phyloP scores from a whole-genome alignment of 2,797 vertebrate species.

The Staurois parvus region DNA sequence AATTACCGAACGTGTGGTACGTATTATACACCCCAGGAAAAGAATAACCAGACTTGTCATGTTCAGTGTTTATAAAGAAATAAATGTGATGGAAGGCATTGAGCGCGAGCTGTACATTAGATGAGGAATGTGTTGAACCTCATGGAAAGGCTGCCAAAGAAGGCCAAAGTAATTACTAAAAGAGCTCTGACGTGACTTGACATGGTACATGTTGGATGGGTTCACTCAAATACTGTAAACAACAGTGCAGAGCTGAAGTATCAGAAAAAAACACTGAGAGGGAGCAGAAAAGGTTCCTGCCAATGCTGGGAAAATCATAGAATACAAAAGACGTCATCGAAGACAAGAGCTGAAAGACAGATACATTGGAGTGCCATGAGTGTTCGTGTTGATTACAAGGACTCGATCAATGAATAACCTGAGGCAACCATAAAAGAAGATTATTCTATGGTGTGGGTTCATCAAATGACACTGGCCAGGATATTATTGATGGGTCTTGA shows the following conservation, averaged over 20 bases:
- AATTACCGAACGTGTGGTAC: background rate
- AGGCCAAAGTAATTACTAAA: constrained; percentile 5
- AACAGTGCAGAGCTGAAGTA: too few species aligned
- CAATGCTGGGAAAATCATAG: background rate
- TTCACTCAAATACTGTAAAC: background rate
- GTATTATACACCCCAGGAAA: background rate
- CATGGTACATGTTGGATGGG: background rate
- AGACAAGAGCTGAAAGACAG: too few species aligned
- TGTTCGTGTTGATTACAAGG: too few species aligned
- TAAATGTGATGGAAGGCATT: background rate
- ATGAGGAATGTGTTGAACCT: background rate
- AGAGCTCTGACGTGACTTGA: background rate
- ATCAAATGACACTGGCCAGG: too few species aligned
- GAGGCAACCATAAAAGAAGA: too few species aligned
- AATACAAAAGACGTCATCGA: background rate
- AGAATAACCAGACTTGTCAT: background rate
- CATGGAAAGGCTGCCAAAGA: background rate
- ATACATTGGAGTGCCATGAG: too few species aligned
- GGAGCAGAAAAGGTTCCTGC: background rate
- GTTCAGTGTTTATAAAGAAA: background rate
- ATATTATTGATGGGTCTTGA: too few species aligned
- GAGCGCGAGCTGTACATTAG: too few species aligned
- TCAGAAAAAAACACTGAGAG: background rate
- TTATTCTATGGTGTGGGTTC: too few species aligned
- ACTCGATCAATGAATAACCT: too few species aligned